Evolutionary conservation across 1,140 invertebrate genomes (phyloP).

Genomic region (Cepaea nemoralis): DNA sequence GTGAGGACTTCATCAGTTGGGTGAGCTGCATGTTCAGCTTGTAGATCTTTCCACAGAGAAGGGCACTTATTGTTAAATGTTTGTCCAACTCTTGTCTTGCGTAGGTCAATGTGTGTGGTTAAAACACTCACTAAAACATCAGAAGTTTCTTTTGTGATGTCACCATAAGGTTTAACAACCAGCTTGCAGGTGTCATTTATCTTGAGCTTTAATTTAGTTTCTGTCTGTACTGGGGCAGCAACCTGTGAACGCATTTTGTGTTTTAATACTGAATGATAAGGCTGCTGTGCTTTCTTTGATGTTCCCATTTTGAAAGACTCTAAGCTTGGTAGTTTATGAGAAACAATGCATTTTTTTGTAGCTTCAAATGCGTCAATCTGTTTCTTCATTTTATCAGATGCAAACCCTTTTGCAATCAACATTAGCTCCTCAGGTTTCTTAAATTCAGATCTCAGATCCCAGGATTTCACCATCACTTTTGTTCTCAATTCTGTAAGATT

Average conservation of each 20-base stretch:
- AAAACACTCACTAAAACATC: constrained; percentile 14
- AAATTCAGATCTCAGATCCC: constrained; percentile 9
- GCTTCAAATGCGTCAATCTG: background rate
- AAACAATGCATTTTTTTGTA: constrained; percentile 6
- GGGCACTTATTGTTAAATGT: constrained; percentile 7
- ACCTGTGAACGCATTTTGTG: background rate
- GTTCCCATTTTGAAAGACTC: background rate
- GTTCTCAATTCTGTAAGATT: background rate
- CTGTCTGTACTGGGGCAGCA: background rate
- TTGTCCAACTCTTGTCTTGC: constrained; percentile 4
- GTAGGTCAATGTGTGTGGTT: background rate
- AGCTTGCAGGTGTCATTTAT: background rate
- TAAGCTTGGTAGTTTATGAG: background rate
- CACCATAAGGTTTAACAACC: constrained; percentile 22
- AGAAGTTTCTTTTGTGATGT: constrained; percentile 13
- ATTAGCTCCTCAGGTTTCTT: constrained; percentile 5
- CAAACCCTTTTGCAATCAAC: constrained; percentile 9
- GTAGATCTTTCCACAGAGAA: background rate
- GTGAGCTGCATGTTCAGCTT: background rate
- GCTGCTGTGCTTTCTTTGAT: constrained; percentile 13
- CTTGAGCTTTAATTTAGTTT: background rate
- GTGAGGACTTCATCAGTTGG: background rate
- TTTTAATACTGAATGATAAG: background rate
- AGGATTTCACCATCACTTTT: background rate
- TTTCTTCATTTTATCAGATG: background rate